Evolutionary conservation across 2,113 vertebrate species (phyloP).

Genomic region (Crypturellus undulatus): DNA sequence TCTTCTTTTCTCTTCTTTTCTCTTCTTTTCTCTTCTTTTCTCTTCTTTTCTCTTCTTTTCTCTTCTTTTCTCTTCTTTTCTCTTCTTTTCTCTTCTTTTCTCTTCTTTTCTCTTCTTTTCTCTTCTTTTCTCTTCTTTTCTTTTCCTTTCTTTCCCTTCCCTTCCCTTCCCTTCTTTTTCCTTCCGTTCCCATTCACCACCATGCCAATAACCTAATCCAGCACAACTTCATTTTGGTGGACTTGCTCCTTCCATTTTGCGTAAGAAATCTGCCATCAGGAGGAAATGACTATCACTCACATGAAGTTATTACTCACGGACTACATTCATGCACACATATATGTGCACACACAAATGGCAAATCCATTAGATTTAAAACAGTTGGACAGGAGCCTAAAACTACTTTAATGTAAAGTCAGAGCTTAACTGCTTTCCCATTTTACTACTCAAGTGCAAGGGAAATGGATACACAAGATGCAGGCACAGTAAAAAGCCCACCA

Average conservation of each 20-base stretch:
- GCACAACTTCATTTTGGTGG: background rate
- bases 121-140: fast-evolving
- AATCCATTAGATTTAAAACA: slow-evolving; percentile 62
- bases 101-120: fast-evolving
- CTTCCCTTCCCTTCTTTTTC: background rate
- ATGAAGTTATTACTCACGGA: background rate
- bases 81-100: fast-evolving
- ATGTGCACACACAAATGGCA: background rate
- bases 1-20: fast-evolving
- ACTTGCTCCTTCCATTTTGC: background rate
- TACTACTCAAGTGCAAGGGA: slow-evolving; percentile 38
- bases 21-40: fast-evolving
- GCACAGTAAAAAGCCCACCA: background rate
- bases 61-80: fast-evolving
- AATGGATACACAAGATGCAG: slow-evolving; percentile 16
- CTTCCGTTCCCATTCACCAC: background rate
- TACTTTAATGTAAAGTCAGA: slow-evolving; percentile 48
- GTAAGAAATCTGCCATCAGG: background rate
- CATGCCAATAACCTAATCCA: background rate
- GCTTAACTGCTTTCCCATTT: slow-evolving; percentile 60
- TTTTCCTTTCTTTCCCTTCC: fast-evolving
- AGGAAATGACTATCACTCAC: background rate
- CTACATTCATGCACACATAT: too few species aligned
- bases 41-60: fast-evolving
- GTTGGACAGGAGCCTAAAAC: slow-evolving; percentile 25